Base-by-base conservation (phyloP, 2,888 invertebrate genomes). In the Pollenia griseotomentosa region DNA sequence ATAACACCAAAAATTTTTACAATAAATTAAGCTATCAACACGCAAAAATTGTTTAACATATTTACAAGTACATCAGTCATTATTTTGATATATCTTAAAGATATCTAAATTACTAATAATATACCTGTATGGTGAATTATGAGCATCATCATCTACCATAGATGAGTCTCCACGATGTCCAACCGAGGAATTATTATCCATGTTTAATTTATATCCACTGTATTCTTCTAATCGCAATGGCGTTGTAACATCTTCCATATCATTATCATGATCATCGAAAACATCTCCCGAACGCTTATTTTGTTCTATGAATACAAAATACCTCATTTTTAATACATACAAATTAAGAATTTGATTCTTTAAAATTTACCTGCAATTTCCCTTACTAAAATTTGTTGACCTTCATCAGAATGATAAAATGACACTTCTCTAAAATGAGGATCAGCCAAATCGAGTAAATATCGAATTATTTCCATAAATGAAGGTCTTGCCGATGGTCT, bases 401-500 rank as follows among this genome's bases (percentile, higher is more conserved):
- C 92, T 88, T 94, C 95, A 73, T 95, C 93, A 88, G 96, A 94
- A 93, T 95, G 95, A 93, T 95, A 96, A 94, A 95, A 97, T 94
- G 94, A 94, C 86, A 94, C 94, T 83, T 94, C 93, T 79, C 95
- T 92, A 94, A 97, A 95, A 91, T 93, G 90, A 82, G 95, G 93
- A 90, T 92, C 92, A 88, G 95, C 95, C 89, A 96, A 94, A 90
- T 95, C 95, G 89, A 96, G 94, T 85, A 99, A 94, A 91, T 95
- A 95, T 6, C 96, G 95, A 89, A 97, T 96, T 23, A 98, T 95
- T 88, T 96, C 96, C 90, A 97, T 94, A 94, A 99, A 99, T 81
- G 96, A 95, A 42, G 99, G 99, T 83, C 99, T 95, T 74, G 95
- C 94, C 51, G 94, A 94, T 0, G 97, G 96, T 89, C 97, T 96